These are phyloP conservation scores for Zenarchopterus dispar DNA, from an alignment of 2,797 vertebrate genomes.

Conservation along the genomic window DNA sequence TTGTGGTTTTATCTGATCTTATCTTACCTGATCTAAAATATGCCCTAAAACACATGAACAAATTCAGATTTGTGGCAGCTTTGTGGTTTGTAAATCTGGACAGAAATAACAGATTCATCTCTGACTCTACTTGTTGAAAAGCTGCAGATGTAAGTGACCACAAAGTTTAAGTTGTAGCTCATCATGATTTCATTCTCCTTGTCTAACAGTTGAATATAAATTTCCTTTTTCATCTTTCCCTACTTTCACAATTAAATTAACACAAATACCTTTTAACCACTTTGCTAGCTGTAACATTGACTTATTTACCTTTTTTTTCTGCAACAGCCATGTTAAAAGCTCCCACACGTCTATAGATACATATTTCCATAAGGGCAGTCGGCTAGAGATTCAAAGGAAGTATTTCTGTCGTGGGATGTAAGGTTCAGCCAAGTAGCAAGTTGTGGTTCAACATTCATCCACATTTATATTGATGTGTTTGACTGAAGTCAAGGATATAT, in stretches of 20 bases:
- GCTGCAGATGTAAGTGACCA: no score
- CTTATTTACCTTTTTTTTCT: conserved; percentile 35
- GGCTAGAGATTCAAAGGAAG: conserved; percentile 11
- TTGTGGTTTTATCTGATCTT: no score
- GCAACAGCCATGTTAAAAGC: conserved; percentile 17
- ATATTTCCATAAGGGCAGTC: neutral
- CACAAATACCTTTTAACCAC: neutral
- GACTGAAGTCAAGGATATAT: conserved; percentile 17
- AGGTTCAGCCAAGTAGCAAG: conserved; percentile 15
- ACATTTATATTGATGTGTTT: conserved; percentile 15
- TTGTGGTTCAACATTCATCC: conserved; percentile 19
- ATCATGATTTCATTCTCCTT: no score
- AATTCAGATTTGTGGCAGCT: no score
- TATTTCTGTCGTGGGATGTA: conserved; percentile 4
- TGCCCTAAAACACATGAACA: no score
- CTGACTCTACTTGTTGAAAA: no score
- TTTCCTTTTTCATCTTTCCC: no score
- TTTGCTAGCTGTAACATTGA: neutral
- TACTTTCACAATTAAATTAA: neutral
- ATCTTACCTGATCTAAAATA: no score
- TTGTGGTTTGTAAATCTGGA: no score
- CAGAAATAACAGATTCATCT: no score
- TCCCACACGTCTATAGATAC: conserved; percentile 18
- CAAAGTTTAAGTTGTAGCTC: no score
- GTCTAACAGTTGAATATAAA: no score